Conservation (phyloP, 2,888 invertebrate species). For the Zeuzera pyrina region DNA sequence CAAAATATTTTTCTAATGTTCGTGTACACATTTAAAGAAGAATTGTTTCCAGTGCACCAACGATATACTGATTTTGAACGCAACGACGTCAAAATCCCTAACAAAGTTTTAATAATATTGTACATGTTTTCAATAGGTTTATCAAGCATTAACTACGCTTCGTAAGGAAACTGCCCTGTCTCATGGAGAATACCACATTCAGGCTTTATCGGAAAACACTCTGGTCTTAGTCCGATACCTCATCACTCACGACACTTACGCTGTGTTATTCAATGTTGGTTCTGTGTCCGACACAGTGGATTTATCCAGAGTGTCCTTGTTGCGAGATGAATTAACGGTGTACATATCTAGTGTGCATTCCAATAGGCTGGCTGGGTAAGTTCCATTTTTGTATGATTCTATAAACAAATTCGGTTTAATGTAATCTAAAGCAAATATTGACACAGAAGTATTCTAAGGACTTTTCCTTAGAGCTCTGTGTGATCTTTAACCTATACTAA, state of each 20-base stretch:
- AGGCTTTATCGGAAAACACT: constrained; percentile 32
- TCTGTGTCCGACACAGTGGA: constrained; percentile 40
- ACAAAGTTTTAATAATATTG: no score
- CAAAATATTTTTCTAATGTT: no score
- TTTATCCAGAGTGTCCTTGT: constrained; percentile 27
- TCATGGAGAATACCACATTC: constrained; percentile 41
- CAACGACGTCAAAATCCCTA: no score
- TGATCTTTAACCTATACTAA: no score
- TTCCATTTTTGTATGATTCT: no score
- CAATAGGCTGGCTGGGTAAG: constrained; percentile 33
- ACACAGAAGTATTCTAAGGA: no score
- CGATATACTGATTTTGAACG: no score
- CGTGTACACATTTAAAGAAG: no score
- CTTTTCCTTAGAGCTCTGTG: no score
- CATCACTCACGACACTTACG: constrained; percentile 33
- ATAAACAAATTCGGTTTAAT: no score
- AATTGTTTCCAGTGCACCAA: no score
- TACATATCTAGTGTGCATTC: constrained; percentile 43
- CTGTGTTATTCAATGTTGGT: constrained; percentile 70
- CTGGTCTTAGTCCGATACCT: constrained; percentile 36
- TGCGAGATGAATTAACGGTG: constrained; percentile 31
- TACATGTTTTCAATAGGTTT: constrained; percentile 54
- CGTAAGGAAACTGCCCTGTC: constrained; percentile 55
- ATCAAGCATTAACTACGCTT: constrained; percentile 63
- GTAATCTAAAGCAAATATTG: no score